These are phyloP conservation scores for Mythimna vitellina DNA, from an alignment of 2,888 invertebrate genomes.

Conservation along the genomic window DNA sequence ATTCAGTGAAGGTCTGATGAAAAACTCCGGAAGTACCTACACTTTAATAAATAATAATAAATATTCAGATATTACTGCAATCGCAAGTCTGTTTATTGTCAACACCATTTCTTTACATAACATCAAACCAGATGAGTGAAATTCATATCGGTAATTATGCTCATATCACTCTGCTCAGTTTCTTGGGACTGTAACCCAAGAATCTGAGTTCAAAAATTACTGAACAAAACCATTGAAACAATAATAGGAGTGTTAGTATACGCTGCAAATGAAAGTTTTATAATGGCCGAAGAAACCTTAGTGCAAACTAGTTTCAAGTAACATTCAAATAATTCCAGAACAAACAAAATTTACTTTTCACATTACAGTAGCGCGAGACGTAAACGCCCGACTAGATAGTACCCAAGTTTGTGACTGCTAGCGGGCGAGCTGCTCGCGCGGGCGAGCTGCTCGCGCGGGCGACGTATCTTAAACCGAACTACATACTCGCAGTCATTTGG, in stretches of 20 bases:
- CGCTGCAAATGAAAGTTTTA: not conserved
- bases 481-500: constrained; percentile 10
- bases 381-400: constrained; percentile 21
- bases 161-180: no score
- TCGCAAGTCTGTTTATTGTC: no score
- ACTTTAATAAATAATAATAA: no score
- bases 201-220: not conserved
- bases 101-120: no score
- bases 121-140: no score
- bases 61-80: no score
- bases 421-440: not conserved
- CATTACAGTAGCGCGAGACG: constrained; percentile 9
- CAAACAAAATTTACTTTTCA: constrained; percentile 23
- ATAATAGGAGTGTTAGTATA: not conserved
- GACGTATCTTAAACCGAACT: constrained; percentile 18
- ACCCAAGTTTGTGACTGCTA: constrained; percentile 16
- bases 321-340: constrained; percentile 29
- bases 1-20: no score
- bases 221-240: not conserved
- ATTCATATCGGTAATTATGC: no score
- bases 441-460: not conserved
- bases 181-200: no score
- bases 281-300: not conserved
- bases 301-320: constrained; percentile 19
- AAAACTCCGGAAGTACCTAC: no score